phyloP scores from a whole-genome alignment of 2,888 invertebrate species.

The Lordiphosa andalusiaca region DNA sequence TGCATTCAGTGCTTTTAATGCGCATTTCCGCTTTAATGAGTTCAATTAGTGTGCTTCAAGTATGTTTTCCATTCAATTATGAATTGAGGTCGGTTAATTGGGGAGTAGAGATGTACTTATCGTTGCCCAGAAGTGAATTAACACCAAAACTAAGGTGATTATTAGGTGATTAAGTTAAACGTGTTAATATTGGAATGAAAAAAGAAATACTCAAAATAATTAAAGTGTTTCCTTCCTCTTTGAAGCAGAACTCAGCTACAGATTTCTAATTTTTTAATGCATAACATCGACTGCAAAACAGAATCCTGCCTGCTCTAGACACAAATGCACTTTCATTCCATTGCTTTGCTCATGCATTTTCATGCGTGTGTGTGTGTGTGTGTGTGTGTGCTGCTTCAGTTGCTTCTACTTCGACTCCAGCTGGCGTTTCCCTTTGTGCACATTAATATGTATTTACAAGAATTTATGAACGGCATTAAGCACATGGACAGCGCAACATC shows the following conservation, averaged over 20 bases:
- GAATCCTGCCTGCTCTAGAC: slow-evolving; percentile 30
- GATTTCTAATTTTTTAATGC: too few species aligned
- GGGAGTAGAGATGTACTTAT: not conserved
- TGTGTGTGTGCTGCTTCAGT: too few species aligned
- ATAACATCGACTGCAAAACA: not conserved
- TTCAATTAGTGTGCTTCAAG: slow-evolving; percentile 39
- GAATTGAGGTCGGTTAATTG: slow-evolving; percentile 18
- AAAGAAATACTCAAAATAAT: too few species aligned
- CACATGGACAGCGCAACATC: slow-evolving; percentile 14
- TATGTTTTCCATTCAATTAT: slow-evolving; percentile 41
- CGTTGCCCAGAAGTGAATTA: too few species aligned
- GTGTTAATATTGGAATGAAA: too few species aligned
- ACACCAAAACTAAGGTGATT: not conserved
- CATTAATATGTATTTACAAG: slow-evolving; percentile 27
- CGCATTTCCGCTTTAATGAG: slow-evolving; percentile 60
- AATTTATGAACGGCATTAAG: slow-evolving; percentile 44
- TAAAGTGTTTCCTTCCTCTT: too few species aligned
- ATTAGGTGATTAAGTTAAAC: not conserved
- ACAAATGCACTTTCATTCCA: slow-evolving; percentile 55
- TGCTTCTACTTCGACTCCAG: slow-evolving; percentile 3
- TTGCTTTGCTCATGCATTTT: slow-evolving; percentile 41
- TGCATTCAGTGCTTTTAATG: slow-evolving; percentile 72
- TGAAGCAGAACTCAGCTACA: too few species aligned
- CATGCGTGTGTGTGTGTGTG: slow-evolving; percentile 19
- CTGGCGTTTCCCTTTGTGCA: slow-evolving; percentile 8